Evolutionary conservation across 2,113 vertebrate species (phyloP).

Genomic region (Poeciliopsis occidentalis): DNA sequence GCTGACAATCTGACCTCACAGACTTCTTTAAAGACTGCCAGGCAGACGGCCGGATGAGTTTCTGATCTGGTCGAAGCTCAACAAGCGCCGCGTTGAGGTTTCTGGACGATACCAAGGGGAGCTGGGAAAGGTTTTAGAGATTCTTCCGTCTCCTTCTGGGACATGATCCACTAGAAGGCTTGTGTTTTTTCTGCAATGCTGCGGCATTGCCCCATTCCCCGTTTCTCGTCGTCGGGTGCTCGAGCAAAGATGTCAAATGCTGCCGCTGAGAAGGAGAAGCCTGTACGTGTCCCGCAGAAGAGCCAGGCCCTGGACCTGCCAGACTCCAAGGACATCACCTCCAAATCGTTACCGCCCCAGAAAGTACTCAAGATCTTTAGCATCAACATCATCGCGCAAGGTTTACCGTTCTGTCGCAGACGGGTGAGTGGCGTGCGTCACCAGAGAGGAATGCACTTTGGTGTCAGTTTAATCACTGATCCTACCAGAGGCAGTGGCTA

Average conservation of each 20-base stretch:
- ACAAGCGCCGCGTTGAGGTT: slow-evolving; percentile 75
- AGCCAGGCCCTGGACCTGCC: slow-evolving; percentile 84
- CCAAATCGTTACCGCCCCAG: slow-evolving; percentile 88
- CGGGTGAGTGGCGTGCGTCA: slow-evolving; percentile 83
- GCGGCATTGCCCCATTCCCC: slow-evolving; percentile 80
- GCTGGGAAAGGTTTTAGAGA: slow-evolving; percentile 56
- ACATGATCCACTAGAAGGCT: slow-evolving; percentile 70
- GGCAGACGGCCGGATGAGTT: slow-evolving; percentile 83
- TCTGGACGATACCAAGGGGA: slow-evolving; percentile 70
- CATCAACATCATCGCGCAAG: slow-evolving; percentile 97
- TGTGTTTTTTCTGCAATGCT: slow-evolving; percentile 79
- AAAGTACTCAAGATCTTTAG: slow-evolving; percentile 97
- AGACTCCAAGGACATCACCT: slow-evolving; percentile 82
- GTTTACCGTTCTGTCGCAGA: slow-evolving; percentile 94
- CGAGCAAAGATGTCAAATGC: slow-evolving; percentile 87
- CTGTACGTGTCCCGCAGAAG: slow-evolving; percentile 62
- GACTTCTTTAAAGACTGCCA: slow-evolving; percentile 89
- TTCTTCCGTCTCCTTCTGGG: slow-evolving; percentile 37
- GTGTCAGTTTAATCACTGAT: slow-evolving; percentile 8
- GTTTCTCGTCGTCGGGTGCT: slow-evolving; percentile 70
- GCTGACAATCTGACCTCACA: slow-evolving; percentile 85
- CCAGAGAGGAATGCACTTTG: neutral
- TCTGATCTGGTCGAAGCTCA: slow-evolving; percentile 64
- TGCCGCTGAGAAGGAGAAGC: slow-evolving; percentile 78
- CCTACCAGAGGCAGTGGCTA: too few species aligned